These are phyloP conservation scores for Clupea harengus DNA, from an alignment of 2,113 vertebrate genomes.

Conservation along the genomic window DNA sequence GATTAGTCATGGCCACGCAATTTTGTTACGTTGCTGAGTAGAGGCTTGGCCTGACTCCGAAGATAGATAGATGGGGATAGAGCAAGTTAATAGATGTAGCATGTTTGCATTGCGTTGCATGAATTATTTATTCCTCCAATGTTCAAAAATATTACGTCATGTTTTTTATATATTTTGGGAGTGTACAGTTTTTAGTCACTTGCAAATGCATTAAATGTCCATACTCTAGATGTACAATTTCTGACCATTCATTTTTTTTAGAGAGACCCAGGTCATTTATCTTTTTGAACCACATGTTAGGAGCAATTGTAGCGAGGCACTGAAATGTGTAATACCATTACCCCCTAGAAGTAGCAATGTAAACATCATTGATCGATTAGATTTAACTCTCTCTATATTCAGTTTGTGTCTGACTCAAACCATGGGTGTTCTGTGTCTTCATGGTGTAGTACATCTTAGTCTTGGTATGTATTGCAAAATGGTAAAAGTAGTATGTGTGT, in stretches of 20 bases:
- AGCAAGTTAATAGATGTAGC: background rate
- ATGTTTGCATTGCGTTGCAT: background rate
- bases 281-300: background rate
- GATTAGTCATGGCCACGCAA: background rate
- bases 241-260: no score
- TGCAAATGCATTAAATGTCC: no score
- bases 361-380: no score
- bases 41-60: background rate
- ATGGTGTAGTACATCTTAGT: no score
- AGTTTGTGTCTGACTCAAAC: no score
- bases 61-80: background rate
- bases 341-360: no score
- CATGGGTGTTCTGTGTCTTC: no score
- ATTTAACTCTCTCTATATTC: no score
- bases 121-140: background rate
- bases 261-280: no score
- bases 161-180: background rate
- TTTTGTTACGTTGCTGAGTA: background rate
- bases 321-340: background rate
- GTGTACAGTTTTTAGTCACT: background rate
- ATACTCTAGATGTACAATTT: no score
- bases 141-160: background rate
- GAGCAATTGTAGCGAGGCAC: background rate
- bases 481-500: background rate
- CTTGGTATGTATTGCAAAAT: background rate